Percentiles rank a stretch among this genome's conserved stretches.
These are phyloP conservation scores for Lordiphosa mommai DNA, from an alignment of 1,140 invertebrate genomes.

Conservation along the genomic window DNA sequence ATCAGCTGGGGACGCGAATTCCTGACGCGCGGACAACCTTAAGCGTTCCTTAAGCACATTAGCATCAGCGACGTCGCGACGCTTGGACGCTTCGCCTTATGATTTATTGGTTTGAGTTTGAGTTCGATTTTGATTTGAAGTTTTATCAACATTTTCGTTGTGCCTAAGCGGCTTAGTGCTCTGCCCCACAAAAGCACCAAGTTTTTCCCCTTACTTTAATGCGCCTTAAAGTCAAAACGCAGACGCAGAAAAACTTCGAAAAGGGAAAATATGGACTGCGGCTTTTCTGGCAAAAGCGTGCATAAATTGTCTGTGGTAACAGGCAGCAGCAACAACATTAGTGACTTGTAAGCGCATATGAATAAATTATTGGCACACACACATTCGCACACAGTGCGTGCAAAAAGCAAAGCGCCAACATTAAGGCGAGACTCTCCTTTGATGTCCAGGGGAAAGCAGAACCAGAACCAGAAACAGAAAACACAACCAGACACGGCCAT, in stretches of 20 bases:
- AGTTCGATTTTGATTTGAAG: conserved; percentile 6
- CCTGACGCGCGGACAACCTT: conserved; percentile 78
- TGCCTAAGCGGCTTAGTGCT: conserved; percentile 42
- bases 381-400: conserved; percentile 50
- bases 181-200: background rate
- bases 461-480: conserved; percentile 8
- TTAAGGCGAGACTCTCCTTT: too few relatives aligned
- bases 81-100: conserved; percentile 35
- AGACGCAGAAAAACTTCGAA: conserved; percentile 34
- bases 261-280: conserved; percentile 43
- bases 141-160: conserved; percentile 14
- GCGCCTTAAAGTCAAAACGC: conserved; percentile 8
- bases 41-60: conserved; percentile 76
- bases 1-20: conserved; percentile 67
- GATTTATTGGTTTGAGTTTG: conserved; percentile 45
- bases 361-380: conserved; percentile 73
- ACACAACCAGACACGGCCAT: too few relatives aligned
- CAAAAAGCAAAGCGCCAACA: conserved; percentile 62
- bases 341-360: conserved; percentile 75
- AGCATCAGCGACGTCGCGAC: conserved; percentile 31
- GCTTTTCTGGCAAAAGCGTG: conserved; percentile 66
- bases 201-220: conserved; percentile 11
- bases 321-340: conserved; percentile 52
- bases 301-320: conserved; percentile 78
- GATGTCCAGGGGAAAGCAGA: conserved; percentile 27